phyloP scores from a whole-genome alignment of 2,113 vertebrate species.

The Python bivittatus region DNA sequence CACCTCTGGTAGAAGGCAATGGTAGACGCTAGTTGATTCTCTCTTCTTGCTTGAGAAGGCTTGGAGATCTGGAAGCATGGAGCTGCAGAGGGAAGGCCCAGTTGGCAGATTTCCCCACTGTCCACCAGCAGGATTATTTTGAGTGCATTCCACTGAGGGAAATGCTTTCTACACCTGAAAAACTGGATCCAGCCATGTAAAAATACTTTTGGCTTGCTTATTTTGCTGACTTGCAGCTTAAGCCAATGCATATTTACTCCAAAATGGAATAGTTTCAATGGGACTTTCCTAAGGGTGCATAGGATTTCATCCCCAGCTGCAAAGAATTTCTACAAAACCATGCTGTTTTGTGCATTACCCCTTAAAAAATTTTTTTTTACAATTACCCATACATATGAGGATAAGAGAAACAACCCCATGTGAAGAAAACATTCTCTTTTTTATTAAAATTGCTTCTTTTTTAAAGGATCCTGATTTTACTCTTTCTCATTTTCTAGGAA shows the following conservation, averaged over 20 bases:
- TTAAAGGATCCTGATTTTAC: not conserved
- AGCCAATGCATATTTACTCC: not conserved
- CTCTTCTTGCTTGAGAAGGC: not conserved
- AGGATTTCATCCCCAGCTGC: not conserved
- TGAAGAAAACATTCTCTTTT: not conserved
- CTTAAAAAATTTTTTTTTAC: not conserved
- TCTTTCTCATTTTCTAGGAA: not conserved
- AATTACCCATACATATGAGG: not conserved
- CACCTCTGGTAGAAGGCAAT: not conserved
- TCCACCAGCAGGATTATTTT: too few species aligned
- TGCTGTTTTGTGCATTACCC: not conserved
- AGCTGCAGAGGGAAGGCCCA: not conserved
- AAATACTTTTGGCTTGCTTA: not conserved
- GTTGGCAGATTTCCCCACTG: not conserved
- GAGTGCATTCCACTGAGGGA: not conserved
- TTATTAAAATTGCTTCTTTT: not conserved
- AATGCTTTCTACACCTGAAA: not conserved
- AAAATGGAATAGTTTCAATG: not conserved
- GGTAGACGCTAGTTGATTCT: not conserved
- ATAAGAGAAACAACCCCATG: not conserved
- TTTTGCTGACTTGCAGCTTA: not conserved
- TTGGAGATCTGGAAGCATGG: not conserved
- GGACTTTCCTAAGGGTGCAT: not conserved
- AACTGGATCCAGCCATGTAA: not conserved
- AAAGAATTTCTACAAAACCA: not conserved